Conservation (phyloP, 1,140 invertebrate species). For the Drosophila varians region DNA sequence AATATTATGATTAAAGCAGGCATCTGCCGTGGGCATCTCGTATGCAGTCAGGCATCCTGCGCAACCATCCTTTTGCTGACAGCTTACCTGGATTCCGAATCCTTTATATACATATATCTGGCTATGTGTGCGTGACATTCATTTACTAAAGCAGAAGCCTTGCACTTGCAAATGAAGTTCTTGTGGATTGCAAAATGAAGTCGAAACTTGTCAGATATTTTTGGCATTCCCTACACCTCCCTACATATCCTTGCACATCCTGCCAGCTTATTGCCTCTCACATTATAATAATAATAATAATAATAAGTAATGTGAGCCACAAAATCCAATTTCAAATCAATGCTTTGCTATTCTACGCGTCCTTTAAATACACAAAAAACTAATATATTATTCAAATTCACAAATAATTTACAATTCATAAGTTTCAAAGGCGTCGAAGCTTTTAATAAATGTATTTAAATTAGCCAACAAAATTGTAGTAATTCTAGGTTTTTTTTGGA, state of each 20-base stretch:
- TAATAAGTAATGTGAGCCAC: too few species aligned
- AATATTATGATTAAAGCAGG: constrained; percentile 72
- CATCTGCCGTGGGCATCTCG: constrained; percentile 41
- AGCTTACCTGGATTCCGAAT: constrained; percentile 23
- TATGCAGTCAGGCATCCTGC: constrained; percentile 53
- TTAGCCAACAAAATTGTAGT: background rate
- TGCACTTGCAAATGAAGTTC: constrained; percentile 71
- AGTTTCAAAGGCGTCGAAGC: background rate
- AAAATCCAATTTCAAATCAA: too few species aligned
- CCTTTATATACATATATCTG: background rate
- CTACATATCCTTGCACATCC: constrained; percentile 3
- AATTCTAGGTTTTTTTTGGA: background rate
- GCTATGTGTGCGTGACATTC: constrained; percentile 42
- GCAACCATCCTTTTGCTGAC: constrained; percentile 47
- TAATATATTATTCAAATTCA: background rate
- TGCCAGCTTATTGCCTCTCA: background rate
- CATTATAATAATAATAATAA: too few species aligned
- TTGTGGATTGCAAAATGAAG: constrained; percentile 73
- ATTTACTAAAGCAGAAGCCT: constrained; percentile 36
- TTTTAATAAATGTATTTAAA: background rate
- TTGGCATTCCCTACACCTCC: constrained; percentile 49
- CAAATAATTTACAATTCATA: background rate
- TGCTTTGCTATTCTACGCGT: too few species aligned
- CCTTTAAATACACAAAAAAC: background rate
- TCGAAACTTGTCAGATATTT: constrained; percentile 66